Conservation (phyloP, 2,888 invertebrate species). For the Phyto melanocephala region DNA sequence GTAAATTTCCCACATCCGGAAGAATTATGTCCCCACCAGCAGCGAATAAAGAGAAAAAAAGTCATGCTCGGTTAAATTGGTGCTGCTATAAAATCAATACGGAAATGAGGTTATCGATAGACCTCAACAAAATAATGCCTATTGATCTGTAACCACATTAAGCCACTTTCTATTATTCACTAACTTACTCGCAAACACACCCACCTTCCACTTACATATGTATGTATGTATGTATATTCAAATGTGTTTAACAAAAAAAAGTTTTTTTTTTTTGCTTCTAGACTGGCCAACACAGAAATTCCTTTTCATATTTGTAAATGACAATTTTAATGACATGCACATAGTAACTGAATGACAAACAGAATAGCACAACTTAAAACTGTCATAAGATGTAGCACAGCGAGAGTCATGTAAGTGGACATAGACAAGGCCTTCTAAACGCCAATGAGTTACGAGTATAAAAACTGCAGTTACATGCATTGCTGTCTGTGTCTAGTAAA, state of each 20-base stretch:
- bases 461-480: background rate
- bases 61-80: slow-evolving; percentile 76
- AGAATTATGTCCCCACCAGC: slow-evolving; percentile 2
- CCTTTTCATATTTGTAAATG: slow-evolving; percentile 10
- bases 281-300: slow-evolving; percentile 18
- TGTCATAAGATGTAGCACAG: slow-evolving; percentile 52
- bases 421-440: background rate
- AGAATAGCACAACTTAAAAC: slow-evolving; percentile 16
- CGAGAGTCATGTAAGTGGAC: too few relatives aligned
- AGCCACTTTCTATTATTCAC: slow-evolving; percentile 64
- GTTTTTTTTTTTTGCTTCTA: too few relatives aligned
- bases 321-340: slow-evolving; percentile 55
- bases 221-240: too few relatives aligned
- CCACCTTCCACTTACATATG: background rate
- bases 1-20: slow-evolving; percentile 76
- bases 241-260: background rate
- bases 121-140: slow-evolving; percentile 32
- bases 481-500: background rate
- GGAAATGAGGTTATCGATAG: slow-evolving; percentile 74
- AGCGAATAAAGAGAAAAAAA: slow-evolving; percentile 64
- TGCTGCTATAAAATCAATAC: slow-evolving; percentile 67
- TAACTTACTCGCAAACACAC: slow-evolving; percentile 20
- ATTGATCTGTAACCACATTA: slow-evolving; percentile 67
- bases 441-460: background rate
- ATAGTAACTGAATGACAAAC: slow-evolving; percentile 13